These are phyloP conservation scores for Idaea dimidiata DNA, from an alignment of 2,888 invertebrate genomes.

Conservation along the genomic window DNA sequence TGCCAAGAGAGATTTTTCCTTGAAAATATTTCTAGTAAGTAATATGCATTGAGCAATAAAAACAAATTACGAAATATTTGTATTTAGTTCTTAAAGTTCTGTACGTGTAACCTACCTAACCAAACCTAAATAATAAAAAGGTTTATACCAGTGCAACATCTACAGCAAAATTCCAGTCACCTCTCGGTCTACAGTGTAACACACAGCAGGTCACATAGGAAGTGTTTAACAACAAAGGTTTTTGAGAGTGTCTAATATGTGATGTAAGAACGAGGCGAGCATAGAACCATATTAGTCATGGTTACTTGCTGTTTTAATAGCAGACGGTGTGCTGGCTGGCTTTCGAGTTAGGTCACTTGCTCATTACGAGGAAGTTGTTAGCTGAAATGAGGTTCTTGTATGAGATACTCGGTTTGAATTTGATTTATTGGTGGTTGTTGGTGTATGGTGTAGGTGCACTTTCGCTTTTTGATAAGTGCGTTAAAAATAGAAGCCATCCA, in stretches of 20 bases:
- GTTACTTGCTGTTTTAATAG: constrained; percentile 22
- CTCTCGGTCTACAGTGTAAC: not conserved
- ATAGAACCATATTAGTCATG: constrained; percentile 30
- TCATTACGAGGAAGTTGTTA: constrained; percentile 19
- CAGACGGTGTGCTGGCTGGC: constrained; percentile 4
- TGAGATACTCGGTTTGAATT: not conserved
- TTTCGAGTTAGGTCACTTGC: constrained; percentile 25
- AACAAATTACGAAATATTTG: no score
- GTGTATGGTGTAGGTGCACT: not conserved
- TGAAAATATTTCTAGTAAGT: no score
- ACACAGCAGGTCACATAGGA: constrained; percentile 21
- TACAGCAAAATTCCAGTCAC: not conserved
- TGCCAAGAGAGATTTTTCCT: no score
- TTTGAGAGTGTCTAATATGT: constrained; percentile 15
- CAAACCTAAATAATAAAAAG: no score
- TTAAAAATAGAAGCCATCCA: not conserved
- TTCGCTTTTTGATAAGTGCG: not conserved
- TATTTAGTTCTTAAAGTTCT: no score
- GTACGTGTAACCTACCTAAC: no score
- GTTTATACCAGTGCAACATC: no score
- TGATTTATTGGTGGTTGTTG: not conserved
- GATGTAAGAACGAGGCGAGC: constrained; percentile 15
- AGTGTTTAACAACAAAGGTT: constrained; percentile 24
- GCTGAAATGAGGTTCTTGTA: not conserved
- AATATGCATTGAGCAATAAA: no score